Percentiles rank a stretch among this genome's conserved stretches.
phyloP scores from a whole-genome alignment of 2,113 vertebrate species.

The Pollimyrus isidori region DNA sequence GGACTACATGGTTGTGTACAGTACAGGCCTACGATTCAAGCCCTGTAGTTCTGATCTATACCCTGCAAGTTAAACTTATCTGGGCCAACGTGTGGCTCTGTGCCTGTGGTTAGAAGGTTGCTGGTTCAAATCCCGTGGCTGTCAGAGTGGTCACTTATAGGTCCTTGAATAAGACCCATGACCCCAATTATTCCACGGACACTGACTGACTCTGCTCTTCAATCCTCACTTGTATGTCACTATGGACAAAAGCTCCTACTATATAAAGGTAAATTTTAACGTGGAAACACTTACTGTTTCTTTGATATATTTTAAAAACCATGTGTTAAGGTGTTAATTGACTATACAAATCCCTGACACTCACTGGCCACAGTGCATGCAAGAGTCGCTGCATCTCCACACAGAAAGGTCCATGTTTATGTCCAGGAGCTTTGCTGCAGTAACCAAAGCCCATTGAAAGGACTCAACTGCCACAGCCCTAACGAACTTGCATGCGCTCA shows the following conservation, averaged over 20 bases:
- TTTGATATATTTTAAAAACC: background rate
- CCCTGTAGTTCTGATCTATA: background rate
- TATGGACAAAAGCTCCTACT: background rate
- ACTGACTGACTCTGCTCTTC: background rate
- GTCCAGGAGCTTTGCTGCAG: background rate
- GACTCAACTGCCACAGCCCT: background rate
- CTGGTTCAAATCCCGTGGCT: background rate
- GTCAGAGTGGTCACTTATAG: background rate
- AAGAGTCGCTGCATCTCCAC: background rate
- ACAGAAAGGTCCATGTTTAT: background rate
- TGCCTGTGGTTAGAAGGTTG: background rate
- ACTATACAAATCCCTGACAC: background rate
- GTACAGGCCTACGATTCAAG: background rate
- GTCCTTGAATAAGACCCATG: background rate
- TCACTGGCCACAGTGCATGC: background rate
- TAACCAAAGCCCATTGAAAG: background rate
- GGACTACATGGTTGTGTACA: background rate
- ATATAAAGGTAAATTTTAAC: background rate
- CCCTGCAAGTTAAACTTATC: background rate
- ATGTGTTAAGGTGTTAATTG: background rate
- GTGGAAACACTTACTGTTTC: background rate
- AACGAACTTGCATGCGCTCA: background rate
- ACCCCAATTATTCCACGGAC: background rate
- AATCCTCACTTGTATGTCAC: background rate
- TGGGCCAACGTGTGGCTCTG: background rate